Evolutionary conservation across 2,888 invertebrate genomes (phyloP), one percentile per base, ranked within the genome.

Genomic region (Eumacrocentrus americanus): DNA sequence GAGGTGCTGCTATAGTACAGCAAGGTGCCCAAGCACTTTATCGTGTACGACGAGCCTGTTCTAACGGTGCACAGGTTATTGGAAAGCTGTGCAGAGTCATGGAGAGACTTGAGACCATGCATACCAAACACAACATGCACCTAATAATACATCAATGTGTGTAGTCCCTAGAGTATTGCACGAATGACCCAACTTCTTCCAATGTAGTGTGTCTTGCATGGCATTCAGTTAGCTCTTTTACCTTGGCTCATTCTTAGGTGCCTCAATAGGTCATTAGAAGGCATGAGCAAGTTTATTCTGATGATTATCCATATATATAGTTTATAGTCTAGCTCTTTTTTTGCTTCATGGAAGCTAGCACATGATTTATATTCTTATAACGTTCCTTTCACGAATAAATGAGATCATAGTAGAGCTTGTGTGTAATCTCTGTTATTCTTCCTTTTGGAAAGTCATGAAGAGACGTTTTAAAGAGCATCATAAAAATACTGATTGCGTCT

Each of bases 11-110:
- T n/a, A n/a, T n/a, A n/a, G n/a, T n/a, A n/a, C n/a, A 58, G 51
- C 42, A 51, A 55, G 55, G 42, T 44, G 42, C 42, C 29, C 42
- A 55, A 34, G 60, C 50, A 55, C 50, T 60, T 60, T 38, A 55
- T 60, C 54, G 50, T 60, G 55, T 60, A 55, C 44, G 22, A 53
- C 25, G 42, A 44, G 29, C 47, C 37, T 59, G 47, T 37, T 55
- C 55, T 60, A 60, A 60, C 60, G 55, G 60, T 60, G 38, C 40
- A 48, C 54, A 25, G 48, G 48, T 48, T 60, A 60, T 60, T 60
- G 59, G 60, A 60, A 60, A 60, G 60, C 55, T 60, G 46, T 42
- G 42, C 47, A 40, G 23, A 53, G 42, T 53, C 44, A 58, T 52
- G 47, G 25, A 22, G 9, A 29, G 42, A 37, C 29, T 34, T 29